Evolutionary conservation across 1,140 invertebrate species (phyloP), one percentile per base, ranked within the genome.

Genomic region (Leptonema lineaticorne): DNA sequence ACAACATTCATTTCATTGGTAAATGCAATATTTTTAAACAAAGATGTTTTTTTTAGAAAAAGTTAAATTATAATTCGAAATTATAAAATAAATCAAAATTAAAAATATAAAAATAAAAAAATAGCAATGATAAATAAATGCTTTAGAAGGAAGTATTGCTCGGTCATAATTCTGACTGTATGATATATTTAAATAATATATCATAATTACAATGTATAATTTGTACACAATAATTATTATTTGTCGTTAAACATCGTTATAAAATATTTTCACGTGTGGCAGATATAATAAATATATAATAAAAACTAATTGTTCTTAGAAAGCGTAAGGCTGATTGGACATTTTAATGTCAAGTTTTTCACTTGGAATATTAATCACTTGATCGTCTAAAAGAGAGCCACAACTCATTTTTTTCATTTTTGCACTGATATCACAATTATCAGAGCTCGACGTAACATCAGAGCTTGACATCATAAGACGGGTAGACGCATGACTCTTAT

Each of bases 401-500:
- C 71, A 73, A 48, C 71, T 73, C 11, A 65, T 65, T 58, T 73
- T 73, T 60, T 73, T 73, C 24, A 53, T 29, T 46, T 56, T 64
- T 11, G 66, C 46, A 56, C 60, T 70, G 41, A 41, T 56, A 18
- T 73, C 71, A 24, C 64, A 69, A 65, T 67, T 69, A 28, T 73
- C 71, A 20, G 71, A 73, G 33, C 68, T 57, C 18, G 71, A 69
- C 8, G 71, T 73, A 26, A 73, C 71, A n/a, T 73, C 71, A 9
- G 71, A 73, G 33, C 71, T 73, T n/a, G 71, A 73, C 65, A 73
- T 63, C 68, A 69, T 73, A 27, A 73, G 65, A 29, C 71, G 64
- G 8, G 50, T 67, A 26, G 71, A 73, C 16, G 71, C 66, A 56
- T 73, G 71, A 59, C 71, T 73, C 18, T 68, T 64, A 1, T 70